These are phyloP conservation scores for Oophaga pumilio DNA, from an alignment of 2,113 vertebrate genomes.

Conservation along the genomic window DNA sequence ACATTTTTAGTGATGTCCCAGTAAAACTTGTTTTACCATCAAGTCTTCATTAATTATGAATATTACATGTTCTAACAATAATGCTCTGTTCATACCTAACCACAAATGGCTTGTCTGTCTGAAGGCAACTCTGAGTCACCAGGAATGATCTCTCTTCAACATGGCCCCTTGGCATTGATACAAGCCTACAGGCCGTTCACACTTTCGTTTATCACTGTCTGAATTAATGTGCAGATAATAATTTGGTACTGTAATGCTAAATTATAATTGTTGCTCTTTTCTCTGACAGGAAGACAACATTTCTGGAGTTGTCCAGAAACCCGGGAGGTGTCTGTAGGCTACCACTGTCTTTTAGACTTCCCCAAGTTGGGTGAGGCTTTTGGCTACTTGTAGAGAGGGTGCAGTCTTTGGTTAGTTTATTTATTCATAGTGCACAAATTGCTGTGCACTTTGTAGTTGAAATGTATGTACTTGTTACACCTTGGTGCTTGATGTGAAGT, in stretches of 20 bases:
- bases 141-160: not conserved
- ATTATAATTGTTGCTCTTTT: not conserved
- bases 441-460: not conserved
- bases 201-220: not conserved
- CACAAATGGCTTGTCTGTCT: not conserved
- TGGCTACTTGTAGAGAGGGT: constrained; percentile 19
- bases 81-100: not conserved
- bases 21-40: not conserved
- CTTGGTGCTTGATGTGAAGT: not conserved
- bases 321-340: not conserved
- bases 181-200: constrained; percentile 10
- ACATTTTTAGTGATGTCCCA: not conserved
- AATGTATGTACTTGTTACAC: not conserved
- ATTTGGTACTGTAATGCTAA: not conserved
- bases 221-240: not conserved
- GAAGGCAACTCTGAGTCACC: not conserved
- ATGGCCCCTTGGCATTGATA: not conserved
- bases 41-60: not conserved
- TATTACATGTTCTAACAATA: not conserved
- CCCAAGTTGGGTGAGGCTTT: not conserved
- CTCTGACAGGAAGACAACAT: constrained; percentile 14
- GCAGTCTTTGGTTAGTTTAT: constrained; percentile 11
- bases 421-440: not conserved
- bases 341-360: not conserved
- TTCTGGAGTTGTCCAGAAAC: not conserved